Evolutionary conservation across 2,797 vertebrate genomes (phyloP).

Genomic region (Takifugu ocellatus): DNA sequence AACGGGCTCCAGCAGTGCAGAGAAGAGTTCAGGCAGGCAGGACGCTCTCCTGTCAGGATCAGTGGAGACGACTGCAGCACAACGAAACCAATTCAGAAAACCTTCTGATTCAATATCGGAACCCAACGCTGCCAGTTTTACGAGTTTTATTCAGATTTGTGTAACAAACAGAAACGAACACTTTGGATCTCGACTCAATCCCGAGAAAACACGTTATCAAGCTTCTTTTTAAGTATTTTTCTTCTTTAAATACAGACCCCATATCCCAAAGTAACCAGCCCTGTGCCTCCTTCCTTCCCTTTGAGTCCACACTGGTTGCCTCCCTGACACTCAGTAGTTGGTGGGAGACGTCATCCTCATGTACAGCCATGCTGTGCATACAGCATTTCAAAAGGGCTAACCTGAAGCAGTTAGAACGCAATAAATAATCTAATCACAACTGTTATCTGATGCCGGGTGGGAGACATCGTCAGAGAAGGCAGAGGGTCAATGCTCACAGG

Average conservation of each 20-base stretch:
- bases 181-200: constrained; percentile 2
- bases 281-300: constrained; percentile 48
- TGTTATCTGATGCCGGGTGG: constrained; percentile 49
- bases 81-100: constrained; percentile 42
- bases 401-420: constrained; percentile 56
- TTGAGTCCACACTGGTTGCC: constrained; percentile 44
- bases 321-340: constrained; percentile 73
- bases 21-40: constrained; percentile 50
- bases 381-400: constrained; percentile 40
- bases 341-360: constrained; percentile 58
- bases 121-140: too few species aligned
- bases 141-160: too few species aligned
- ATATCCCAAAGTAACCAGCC: constrained; percentile 46
- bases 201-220: constrained; percentile 28
- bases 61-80: constrained; percentile 40
- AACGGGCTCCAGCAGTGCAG: constrained; percentile 66
- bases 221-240: constrained; percentile 13
- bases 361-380: constrained; percentile 37
- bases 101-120: background rate
- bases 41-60: constrained; percentile 42
- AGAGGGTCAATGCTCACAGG: constrained; percentile 48
- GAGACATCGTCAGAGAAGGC: constrained; percentile 64
- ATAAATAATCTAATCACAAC: constrained; percentile 69
- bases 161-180: too few species aligned
- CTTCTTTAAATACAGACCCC: constrained; percentile 46